Base-by-base conservation (phyloP, 1,140 invertebrate species). In the Hesperophylax magnus region DNA sequence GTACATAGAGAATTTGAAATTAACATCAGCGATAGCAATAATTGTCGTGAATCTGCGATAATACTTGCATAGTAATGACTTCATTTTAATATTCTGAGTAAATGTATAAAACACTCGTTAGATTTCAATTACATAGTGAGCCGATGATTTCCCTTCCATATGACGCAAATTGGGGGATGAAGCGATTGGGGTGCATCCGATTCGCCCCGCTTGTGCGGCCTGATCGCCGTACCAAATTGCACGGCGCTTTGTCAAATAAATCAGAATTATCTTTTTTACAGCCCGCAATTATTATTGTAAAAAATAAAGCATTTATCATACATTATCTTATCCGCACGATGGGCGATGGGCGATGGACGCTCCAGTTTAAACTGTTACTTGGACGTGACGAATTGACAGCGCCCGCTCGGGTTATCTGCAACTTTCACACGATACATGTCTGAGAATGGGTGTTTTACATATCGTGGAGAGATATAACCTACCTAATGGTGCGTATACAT, bases 261-360 rank as follows among this genome's bases (percentile, higher is more conserved):
- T 79, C 78, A 79, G 78, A 17, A 79, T 78, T 78, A 78, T 78
- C 77, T 78, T 53, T 65, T 78, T 78, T 78, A 76, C 72, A 34
- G 72, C 54, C n/a, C 11, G 17, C 72, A 17, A 76, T 60, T 56
- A 27, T 61, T 34, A 60, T 60, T 56, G 54, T 76, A 58, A 60
- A 72, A 76, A 76, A 72, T 53, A 47, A 22, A 22, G 18, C 65
- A 79, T 72, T 79, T 79, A 24, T 79, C 39, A 78, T 60, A 65
- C 53, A 53, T 60, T 79, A 79, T 74, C 78, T 47, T 54, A 47
- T 52, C 65, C 11, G 34, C 20, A 18, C 47, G 22, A 58, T 34
- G 65, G 22, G 20, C 65, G 77, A 39, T 39, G 31, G 22, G 60
- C 39, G 39, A 56, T 34, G 65, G 15, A 14, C 65, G 77, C 20